phyloP scores from a whole-genome alignment of 2,797 vertebrate genomes.

The Lithobates pipiens region DNA sequence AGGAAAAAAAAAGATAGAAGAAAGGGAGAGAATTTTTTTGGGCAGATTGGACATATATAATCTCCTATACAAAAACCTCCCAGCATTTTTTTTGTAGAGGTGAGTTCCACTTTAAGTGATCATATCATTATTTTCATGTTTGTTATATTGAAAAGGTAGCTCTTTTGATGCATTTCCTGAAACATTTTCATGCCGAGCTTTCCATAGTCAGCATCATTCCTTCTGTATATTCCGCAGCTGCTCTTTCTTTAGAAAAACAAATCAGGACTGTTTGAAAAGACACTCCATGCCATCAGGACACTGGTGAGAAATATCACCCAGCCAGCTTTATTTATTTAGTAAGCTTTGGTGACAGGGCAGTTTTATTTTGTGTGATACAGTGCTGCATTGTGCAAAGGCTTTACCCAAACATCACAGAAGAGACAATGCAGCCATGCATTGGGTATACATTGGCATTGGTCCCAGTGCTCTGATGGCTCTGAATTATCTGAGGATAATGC shows the following conservation, averaged over 20 bases:
- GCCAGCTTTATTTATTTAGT: slow-evolving; percentile 50
- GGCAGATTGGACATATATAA: no score
- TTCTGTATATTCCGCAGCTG: slow-evolving; percentile 43
- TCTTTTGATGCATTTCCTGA: neutral
- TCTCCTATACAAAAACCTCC: no score
- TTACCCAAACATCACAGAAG: slow-evolving; percentile 29
- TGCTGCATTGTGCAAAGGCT: slow-evolving; percentile 33
- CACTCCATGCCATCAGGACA: neutral
- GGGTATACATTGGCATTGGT: slow-evolving; percentile 12
- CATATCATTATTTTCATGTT: neutral
- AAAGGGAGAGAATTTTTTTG: no score
- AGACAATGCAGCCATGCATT: slow-evolving; percentile 18
- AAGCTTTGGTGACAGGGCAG: slow-evolving; percentile 42
- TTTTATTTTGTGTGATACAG: slow-evolving; percentile 48
- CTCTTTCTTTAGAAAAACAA: slow-evolving; percentile 56
- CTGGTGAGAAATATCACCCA: slow-evolving; percentile 40
- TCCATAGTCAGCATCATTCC: slow-evolving; percentile 13
- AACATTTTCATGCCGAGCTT: slow-evolving; percentile 27
- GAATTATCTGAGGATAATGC: slow-evolving; percentile 1
- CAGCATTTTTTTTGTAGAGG: no score
- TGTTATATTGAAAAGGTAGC: neutral
- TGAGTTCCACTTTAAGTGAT: neutral
- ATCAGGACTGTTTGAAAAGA: slow-evolving; percentile 42
- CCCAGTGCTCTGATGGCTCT: slow-evolving; percentile 7
- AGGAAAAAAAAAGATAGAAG: no score